A percentile compares a stretch with the other conserved stretches of the same genome.
Evolutionary conservation across 2,113 vertebrate species (phyloP).

Genomic region (Rhynchomys soricoides): DNA sequence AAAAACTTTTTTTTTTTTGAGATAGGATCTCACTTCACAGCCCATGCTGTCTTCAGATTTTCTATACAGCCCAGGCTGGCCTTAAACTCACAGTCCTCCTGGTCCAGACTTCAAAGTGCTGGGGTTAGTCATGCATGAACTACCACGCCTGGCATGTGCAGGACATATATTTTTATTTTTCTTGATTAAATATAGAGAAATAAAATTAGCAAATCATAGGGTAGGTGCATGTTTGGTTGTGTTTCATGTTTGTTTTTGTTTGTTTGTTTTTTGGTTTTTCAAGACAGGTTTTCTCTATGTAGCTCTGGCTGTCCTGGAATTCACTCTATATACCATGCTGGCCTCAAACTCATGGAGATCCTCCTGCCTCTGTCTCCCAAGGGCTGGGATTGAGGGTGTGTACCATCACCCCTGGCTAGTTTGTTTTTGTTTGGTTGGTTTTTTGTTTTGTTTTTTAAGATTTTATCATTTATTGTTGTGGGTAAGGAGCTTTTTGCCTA

Average conservation of each 20-base stretch:
- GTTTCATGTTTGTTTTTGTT: background rate
- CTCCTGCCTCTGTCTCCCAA: background rate
- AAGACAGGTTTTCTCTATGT: background rate
- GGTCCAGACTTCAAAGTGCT: background rate
- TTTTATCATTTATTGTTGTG: background rate
- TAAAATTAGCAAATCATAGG: slow-evolving; percentile 27
- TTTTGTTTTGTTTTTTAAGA: background rate
- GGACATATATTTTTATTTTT: slow-evolving; percentile 21
- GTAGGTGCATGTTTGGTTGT: slow-evolving; percentile 5
- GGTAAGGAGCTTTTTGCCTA: background rate
- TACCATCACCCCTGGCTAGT: background rate
- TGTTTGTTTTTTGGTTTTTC: background rate
- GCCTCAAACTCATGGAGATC: background rate
- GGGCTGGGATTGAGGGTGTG: background rate
- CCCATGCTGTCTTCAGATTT: background rate
- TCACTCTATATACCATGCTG: background rate
- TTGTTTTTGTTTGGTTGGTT: no score
- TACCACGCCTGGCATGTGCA: background rate
- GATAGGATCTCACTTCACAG: background rate
- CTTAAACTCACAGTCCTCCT: background rate
- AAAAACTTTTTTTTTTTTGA: background rate
- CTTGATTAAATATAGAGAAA: background rate
- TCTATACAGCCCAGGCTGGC: background rate
- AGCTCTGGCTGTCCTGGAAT: background rate
- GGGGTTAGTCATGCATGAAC: background rate